Evolutionary conservation across 2,888 invertebrate species (phyloP), one percentile per base, ranked within the genome.

Genomic region (Sesia bembeciformis): DNA sequence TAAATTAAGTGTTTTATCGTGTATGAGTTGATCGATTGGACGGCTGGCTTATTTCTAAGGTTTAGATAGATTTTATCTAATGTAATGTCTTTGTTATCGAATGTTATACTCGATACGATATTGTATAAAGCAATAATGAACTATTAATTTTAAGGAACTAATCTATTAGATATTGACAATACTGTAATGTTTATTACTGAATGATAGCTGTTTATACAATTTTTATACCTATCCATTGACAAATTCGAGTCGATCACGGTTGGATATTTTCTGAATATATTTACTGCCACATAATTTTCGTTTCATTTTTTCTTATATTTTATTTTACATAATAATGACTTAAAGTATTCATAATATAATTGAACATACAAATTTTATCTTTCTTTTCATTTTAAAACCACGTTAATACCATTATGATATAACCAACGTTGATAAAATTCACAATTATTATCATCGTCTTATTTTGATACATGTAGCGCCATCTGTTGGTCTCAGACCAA

Each of bases 231-330:
- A 46, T 7, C 8, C 79, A 82, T 72, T 78, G 81, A 83, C 80
- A 68, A 79, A 79, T 77, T 80, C 76, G 76, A 81, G 79, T 81
- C 79, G 75, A 81, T 74, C 74, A 81, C 74, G 78, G 81, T 86
- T 85, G 75, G n/a, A 85, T 89, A 87, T 87, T 89, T 87, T 87
- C 86, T 86, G 84, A 88, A 86, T 89, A 89, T 88, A 87, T 89
- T 86, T 88, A 88, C 87, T 89, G 81, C 85, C 81, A 87, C 80
- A 78, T 74, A 64, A 63, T 61, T 58, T 63, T 69, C 65, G 67
- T 76, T 78, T 78, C 69, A 75, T 79, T 81, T 76, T 57, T 7
- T 23, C 23, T 23, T 23, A 23, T 23, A 23, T 23, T 23, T 23
- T 23, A 23, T 23, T 23, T 23, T 23, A 23, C 23, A 23, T 23